A percentile compares a stretch with the other conserved stretches of the same genome.
Conservation (phyloP, 2,888 invertebrate species). For the Marronus borbonicus region DNA sequence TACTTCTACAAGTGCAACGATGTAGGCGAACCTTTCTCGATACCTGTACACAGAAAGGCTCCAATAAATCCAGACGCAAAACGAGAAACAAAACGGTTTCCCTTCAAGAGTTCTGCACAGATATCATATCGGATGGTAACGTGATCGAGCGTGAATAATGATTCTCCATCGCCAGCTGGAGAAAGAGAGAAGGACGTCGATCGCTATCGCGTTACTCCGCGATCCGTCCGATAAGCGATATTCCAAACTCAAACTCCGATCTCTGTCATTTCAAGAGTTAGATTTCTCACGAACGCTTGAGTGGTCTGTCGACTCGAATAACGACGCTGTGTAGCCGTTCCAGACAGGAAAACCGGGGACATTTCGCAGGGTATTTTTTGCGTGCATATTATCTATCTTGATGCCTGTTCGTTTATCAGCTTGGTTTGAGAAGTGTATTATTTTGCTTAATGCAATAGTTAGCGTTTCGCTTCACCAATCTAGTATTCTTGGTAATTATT, state of each 20-base stretch:
- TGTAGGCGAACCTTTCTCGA: no score
- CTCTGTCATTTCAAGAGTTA: constrained; percentile 4
- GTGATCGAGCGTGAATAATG: constrained; percentile 13
- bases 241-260: constrained; percentile 14
- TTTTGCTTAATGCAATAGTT: no score
- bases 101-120: not conserved
- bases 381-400: no score
- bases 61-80: constrained; percentile 12
- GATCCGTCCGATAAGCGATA: not conserved
- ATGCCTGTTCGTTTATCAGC: no score
- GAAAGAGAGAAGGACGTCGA: not conserved
- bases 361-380: no score
- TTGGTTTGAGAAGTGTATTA: no score
- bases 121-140: constrained; percentile 5
- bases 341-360: no score
- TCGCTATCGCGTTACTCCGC: not conserved
- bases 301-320: not conserved
- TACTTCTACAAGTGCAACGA: no score
- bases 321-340: not conserved
- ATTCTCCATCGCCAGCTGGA: not conserved
- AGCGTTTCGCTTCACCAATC: no score
- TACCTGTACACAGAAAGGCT: not conserved
- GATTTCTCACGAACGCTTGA: constrained; percentile 8
- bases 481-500: no score
- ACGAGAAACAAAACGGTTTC: constrained; percentile 8